Percentiles rank a stretch among this genome's conserved stretches.
phyloP scores from a whole-genome alignment of 2,888 invertebrate genomes.

The Scaptomyza parva region DNA sequence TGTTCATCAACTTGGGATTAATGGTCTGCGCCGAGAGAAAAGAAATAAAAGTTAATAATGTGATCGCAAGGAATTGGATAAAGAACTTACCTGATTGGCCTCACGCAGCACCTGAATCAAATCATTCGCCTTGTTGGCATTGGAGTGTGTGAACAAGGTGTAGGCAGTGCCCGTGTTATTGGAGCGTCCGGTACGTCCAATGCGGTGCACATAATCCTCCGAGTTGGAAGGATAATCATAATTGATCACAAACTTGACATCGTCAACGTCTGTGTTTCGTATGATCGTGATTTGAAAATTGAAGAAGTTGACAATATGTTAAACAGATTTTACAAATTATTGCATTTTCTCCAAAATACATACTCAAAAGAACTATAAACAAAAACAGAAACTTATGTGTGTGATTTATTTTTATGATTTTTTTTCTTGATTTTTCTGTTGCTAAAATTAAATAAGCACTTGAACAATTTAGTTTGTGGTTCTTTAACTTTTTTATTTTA shows the following conservation, averaged over 20 bases:
- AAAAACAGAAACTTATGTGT: constrained; percentile 79
- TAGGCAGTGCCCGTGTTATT: constrained; percentile 97
- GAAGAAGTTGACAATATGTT: constrained; percentile 71
- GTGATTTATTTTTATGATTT: constrained; percentile 37
- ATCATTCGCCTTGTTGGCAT: constrained; percentile 96
- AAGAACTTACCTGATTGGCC: constrained; percentile 91
- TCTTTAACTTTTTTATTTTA: constrained; percentile 8
- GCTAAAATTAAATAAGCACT: constrained; percentile 69
- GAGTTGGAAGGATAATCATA: constrained; percentile 99
- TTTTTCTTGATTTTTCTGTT: constrained; percentile 32
- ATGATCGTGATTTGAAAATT: constrained; percentile 68
- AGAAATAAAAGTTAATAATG: background rate
- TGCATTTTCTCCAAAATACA: constrained; percentile 38
- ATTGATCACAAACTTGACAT: constrained; percentile 99
- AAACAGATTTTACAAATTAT: constrained; percentile 42
- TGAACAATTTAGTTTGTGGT: constrained; percentile 33
- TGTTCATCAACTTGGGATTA: constrained; percentile 93
- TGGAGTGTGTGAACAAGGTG: constrained; percentile 96
- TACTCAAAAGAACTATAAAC: constrained; percentile 72
- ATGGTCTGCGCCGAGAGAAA: constrained; percentile 86
- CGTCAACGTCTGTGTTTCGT: constrained; percentile 95
- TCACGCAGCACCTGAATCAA: constrained; percentile 96
- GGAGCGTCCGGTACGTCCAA: constrained; percentile 97
- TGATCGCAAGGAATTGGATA: too few species aligned
- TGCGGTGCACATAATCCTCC: constrained; percentile 97